These are phyloP conservation scores for Heliconius charithonia DNA, from an alignment of 2,888 invertebrate genomes.

Conservation along the genomic window DNA sequence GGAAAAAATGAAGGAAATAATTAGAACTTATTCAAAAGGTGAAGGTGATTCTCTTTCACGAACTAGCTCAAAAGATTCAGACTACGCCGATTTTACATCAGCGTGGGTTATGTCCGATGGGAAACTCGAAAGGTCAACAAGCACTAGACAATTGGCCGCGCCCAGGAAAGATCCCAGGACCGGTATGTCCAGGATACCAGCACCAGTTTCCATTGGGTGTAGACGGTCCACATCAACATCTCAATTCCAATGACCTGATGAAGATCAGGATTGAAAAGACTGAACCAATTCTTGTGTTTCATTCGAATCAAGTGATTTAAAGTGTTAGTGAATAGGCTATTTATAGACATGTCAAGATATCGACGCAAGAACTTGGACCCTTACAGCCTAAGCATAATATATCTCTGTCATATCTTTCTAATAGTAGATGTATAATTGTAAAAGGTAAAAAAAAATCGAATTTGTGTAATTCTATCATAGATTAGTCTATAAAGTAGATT, in stretches of 20 bases:
- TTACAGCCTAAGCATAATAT: conserved; percentile 34
- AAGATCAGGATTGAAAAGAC: conserved; percentile 52
- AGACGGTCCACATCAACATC: conserved; percentile 76
- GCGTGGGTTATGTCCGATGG: conserved; percentile 90
- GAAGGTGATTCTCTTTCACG: conserved; percentile 73
- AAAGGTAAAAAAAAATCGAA: conserved; percentile 41
- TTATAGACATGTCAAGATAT: conserved; percentile 33
- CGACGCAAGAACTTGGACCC: conserved; percentile 27
- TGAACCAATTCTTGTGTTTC: conserved; percentile 42
- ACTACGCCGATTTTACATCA: conserved; percentile 87
- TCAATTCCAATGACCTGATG: conserved; percentile 72
- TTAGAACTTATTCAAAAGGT: conserved; percentile 76
- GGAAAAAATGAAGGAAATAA: conserved; percentile 88
- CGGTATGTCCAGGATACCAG: conserved; percentile 76
- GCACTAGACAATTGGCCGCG: conserved; percentile 78
- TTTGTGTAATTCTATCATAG: conserved; percentile 36
- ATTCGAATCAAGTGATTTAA: conserved; percentile 47
- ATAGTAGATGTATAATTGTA: conserved; percentile 44
- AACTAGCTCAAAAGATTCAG: conserved; percentile 82
- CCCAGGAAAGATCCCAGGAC: conserved; percentile 77
- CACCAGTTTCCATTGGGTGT: conserved; percentile 76
- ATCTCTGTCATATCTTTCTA: conserved; percentile 52
- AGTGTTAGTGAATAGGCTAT: conserved; percentile 41
- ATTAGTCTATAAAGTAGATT: conserved; percentile 46
- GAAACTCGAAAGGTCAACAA: conserved; percentile 84